These are phyloP conservation scores for Catamblyrhynchus diadema DNA, from an alignment of 2,797 vertebrate species.

Conservation along the genomic window DNA sequence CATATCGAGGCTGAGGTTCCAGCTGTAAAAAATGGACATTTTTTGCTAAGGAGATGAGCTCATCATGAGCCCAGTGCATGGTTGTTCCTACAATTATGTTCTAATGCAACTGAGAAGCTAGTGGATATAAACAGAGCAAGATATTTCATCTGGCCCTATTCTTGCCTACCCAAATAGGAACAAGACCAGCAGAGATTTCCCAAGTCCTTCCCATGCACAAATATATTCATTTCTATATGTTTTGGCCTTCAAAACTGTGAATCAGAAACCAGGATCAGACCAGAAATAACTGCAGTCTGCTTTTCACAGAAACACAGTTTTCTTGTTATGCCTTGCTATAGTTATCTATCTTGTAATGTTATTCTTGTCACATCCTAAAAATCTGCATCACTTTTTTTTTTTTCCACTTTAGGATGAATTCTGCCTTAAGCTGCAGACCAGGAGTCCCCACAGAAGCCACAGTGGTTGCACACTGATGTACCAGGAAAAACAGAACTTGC, in stretches of 20 bases:
- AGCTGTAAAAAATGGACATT: neutral
- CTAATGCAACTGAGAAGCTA: neutral
- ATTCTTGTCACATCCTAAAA: conserved; percentile 36
- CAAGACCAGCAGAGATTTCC: neutral
- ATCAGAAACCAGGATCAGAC: conserved; percentile 21
- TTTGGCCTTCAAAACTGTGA: conserved; percentile 9
- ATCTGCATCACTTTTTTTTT: neutral
- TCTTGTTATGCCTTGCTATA: conserved; percentile 27
- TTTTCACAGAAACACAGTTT: conserved; percentile 51
- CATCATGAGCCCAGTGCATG: neutral
- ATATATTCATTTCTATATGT: neutral
- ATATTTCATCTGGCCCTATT: neutral
- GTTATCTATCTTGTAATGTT: conserved; percentile 17
- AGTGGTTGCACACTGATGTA: neutral
- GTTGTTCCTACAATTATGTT: neutral
- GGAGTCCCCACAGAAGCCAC: conserved; percentile 12
- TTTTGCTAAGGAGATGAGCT: neutral
- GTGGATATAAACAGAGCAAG: neutral
- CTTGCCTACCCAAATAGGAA: neutral
- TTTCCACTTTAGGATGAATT: neutral
- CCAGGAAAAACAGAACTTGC: neutral
- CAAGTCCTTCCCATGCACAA: neutral
- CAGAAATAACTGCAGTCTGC: conserved; percentile 39
- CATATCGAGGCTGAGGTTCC: neutral
- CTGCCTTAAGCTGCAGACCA: conserved; percentile 20